These are phyloP conservation scores for Bedellia somnulentella DNA, from an alignment of 2,888 invertebrate species.

Conservation along the genomic window DNA sequence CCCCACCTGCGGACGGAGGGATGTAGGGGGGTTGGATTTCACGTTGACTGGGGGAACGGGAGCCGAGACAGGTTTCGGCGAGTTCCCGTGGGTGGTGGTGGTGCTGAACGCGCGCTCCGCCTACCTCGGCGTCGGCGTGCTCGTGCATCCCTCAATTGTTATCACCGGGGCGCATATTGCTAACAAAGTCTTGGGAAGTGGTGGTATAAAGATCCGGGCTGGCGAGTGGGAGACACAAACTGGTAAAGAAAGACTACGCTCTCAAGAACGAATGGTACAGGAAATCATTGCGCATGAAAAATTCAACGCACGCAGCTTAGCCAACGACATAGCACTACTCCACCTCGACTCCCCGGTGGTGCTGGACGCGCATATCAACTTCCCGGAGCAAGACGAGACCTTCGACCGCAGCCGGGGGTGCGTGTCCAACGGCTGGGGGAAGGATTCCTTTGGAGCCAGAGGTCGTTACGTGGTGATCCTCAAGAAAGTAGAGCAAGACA, in stretches of 20 bases:
- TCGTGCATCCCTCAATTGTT: conserved; percentile 77
- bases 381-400: conserved; percentile 59
- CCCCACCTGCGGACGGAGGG: conserved; percentile 61
- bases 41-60: conserved; percentile 53
- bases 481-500: conserved; percentile 72
- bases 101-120: conserved; percentile 55
- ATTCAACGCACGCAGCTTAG: conserved; percentile 61
- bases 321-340: conserved; percentile 71
- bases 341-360: conserved; percentile 57
- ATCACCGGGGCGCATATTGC: conserved; percentile 82
- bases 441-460: conserved; percentile 65
- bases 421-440: conserved; percentile 81
- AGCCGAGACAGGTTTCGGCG: conserved; percentile 75
- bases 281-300: too few species aligned
- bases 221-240: too few species aligned
- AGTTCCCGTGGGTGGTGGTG: conserved; percentile 85
- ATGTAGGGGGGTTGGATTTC: conserved; percentile 61
- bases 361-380: conserved; percentile 68
- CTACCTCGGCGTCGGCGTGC: conserved; percentile 77
- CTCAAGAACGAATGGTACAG: too few species aligned
- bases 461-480: conserved; percentile 72
- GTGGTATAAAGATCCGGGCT: too few species aligned
- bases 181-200: too few species aligned
- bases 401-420: conserved; percentile 61
- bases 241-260: too few species aligned